Percentiles rank a stretch among this genome's conserved stretches.
These are phyloP conservation scores for Shargacucullia verbasci DNA, from an alignment of 2,888 invertebrate species.

Conservation along the genomic window DNA sequence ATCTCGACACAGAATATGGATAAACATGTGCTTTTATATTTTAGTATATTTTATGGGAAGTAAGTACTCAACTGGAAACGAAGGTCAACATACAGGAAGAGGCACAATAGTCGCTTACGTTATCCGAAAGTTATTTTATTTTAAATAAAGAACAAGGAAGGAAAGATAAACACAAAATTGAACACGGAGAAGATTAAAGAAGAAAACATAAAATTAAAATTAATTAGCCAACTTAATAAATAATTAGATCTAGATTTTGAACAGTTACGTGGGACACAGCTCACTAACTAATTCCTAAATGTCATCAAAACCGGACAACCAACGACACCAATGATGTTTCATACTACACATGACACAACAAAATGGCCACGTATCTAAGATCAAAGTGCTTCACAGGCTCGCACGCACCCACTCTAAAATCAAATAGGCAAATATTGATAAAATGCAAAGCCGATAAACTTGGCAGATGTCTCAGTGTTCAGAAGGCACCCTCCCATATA, in stretches of 20 bases:
- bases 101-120: not conserved
- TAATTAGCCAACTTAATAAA: too few relatives aligned
- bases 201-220: too few relatives aligned
- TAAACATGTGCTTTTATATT: slow-evolving; percentile 29
- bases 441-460: slow-evolving; percentile 78
- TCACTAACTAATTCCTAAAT: slow-evolving; percentile 7
- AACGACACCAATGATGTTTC: slow-evolving; percentile 2
- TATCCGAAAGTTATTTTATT: too few relatives aligned
- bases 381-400: slow-evolving; percentile 49
- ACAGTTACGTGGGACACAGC: too few relatives aligned
- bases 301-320: slow-evolving; percentile 12
- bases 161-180: too few relatives aligned
- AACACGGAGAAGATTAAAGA: too few relatives aligned
- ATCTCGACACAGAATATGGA: slow-evolving; percentile 29
- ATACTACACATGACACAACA: slow-evolving; percentile 13
- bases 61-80: slow-evolving; percentile 7
- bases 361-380: slow-evolving; percentile 32
- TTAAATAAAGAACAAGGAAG: too few relatives aligned
- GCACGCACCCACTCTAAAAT: slow-evolving; percentile 68
- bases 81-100: not conserved
- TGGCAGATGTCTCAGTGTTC: slow-evolving; percentile 78
- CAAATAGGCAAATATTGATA: slow-evolving; percentile 83
- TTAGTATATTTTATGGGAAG: slow-evolving; percentile 25
- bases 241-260: too few relatives aligned
- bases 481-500: slow-evolving; percentile 76